Evolutionary conservation across 2,797 vertebrate species (phyloP).

Genomic region (Oryzias dopingdopingensis): DNA sequence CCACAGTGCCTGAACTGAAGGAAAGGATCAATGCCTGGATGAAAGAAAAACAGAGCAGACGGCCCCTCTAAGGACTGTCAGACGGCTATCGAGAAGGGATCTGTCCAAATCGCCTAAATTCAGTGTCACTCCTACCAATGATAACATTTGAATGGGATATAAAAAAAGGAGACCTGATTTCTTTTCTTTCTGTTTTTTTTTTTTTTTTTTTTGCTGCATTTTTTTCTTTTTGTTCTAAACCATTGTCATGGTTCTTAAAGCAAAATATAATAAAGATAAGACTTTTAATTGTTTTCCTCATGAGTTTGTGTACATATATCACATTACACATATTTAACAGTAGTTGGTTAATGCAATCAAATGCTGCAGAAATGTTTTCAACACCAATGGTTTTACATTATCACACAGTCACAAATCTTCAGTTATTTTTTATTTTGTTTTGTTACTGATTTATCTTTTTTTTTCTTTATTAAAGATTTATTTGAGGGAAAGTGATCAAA

Average conservation of each 20-base stretch:
- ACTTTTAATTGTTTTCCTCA: conserved; percentile 78
- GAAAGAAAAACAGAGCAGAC: conserved; percentile 89
- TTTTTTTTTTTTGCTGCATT: conserved; percentile 68
- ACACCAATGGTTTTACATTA: conserved; percentile 68
- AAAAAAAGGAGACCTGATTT: conserved; percentile 62
- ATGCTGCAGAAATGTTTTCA: conserved; percentile 66
- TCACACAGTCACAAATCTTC: conserved; percentile 69
- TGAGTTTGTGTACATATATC: conserved; percentile 75
- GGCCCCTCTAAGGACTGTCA: conserved; percentile 63
- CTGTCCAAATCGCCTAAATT: conserved; percentile 65
- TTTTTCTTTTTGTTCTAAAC: conserved; percentile 70
- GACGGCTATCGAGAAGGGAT: conserved; percentile 62
- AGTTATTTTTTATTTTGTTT: conserved; percentile 52
- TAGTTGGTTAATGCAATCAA: conserved; percentile 58
- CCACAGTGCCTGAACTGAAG: conserved; percentile 94
- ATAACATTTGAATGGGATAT: conserved; percentile 45
- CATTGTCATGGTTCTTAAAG: conserved; percentile 74
- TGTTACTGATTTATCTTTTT: conserved; percentile 46
- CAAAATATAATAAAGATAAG: conserved; percentile 82
- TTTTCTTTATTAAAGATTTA: conserved; percentile 42
- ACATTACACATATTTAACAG: conserved; percentile 76
- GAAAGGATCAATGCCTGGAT: conserved; percentile 97
- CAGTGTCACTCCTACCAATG: conserved; percentile 59
- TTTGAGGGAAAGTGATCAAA: conserved; percentile 27
- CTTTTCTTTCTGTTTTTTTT: conserved; percentile 71